A percentile compares a stretch with the other conserved stretches of the same genome.
Evolutionary conservation across 2,797 vertebrate species (phyloP).

Genomic region (Gymnoscopelus braueri): DNA sequence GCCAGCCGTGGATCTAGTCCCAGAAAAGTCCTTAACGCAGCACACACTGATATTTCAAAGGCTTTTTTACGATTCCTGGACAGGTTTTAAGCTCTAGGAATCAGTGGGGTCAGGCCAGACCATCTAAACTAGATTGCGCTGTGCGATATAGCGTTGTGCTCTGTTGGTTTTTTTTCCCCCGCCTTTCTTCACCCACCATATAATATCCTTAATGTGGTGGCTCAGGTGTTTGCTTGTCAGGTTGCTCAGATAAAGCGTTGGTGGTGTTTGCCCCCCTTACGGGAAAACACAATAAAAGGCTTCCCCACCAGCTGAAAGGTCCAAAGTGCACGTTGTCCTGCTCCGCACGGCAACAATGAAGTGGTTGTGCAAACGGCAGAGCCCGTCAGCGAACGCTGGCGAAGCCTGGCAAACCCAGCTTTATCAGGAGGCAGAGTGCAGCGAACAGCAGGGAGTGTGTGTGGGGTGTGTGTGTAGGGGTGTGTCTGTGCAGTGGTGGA

Average conservation of each 20-base stretch:
- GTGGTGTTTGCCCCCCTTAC: constrained; percentile 67
- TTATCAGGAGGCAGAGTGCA: constrained; percentile 66
- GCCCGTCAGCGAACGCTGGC: constrained; percentile 53
- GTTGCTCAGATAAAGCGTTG: constrained; percentile 61
- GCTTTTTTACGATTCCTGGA: constrained; percentile 51
- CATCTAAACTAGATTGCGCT: constrained; percentile 46
- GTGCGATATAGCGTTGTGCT: constrained; percentile 32
- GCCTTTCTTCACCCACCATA: constrained; percentile 33
- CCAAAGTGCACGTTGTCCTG: constrained; percentile 74
- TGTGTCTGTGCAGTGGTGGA: constrained; percentile 8
- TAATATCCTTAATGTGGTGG: constrained; percentile 65
- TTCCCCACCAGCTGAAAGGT: constrained; percentile 63
- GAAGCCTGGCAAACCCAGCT: constrained; percentile 67
- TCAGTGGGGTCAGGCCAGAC: constrained; percentile 37
- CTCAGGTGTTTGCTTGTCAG: constrained; percentile 62
- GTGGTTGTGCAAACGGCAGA: constrained; percentile 67
- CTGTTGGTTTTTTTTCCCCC: constrained; percentile 54
- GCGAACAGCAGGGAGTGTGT: constrained; percentile 33
- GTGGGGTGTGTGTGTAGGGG: constrained; percentile 12
- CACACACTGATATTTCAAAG: constrained; percentile 60
- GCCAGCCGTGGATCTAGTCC: constrained; percentile 59
- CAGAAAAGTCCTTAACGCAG: constrained; percentile 24
- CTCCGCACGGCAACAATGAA: constrained; percentile 71
- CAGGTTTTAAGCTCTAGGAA: constrained; percentile 47
- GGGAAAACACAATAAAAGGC: constrained; percentile 70